Conservation (phyloP, 2,888 invertebrate species). For the Drosophila prostipennis region DNA sequence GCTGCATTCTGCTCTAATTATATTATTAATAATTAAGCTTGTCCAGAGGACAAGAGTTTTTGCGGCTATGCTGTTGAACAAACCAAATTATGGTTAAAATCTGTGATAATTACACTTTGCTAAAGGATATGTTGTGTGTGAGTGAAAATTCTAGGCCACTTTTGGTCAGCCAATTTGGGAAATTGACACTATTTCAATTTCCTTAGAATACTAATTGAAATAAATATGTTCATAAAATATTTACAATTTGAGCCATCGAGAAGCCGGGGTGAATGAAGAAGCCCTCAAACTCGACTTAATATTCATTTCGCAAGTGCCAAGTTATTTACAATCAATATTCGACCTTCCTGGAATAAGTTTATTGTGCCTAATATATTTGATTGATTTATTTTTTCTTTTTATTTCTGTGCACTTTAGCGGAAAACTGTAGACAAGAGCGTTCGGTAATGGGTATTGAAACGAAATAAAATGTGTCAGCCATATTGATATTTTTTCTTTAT, state of each 20-base stretch:
- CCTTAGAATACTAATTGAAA: not conserved
- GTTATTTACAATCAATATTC: slow-evolving; percentile 48
- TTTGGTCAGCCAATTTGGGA: not conserved
- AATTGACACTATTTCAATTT: not conserved
- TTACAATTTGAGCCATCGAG: too few relatives aligned
- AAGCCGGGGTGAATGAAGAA: too few relatives aligned
- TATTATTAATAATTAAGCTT: slow-evolving; percentile 29
- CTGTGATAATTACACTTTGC: slow-evolving; percentile 9
- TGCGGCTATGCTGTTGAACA: slow-evolving; percentile 6
- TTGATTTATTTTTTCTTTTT: slow-evolving; percentile 48
- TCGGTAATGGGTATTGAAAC: slow-evolving; percentile 44
- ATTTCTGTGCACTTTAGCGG: slow-evolving; percentile 33
- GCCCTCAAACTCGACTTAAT: too few relatives aligned
- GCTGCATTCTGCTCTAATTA: slow-evolving; percentile 16
- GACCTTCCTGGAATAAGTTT: slow-evolving; percentile 26
- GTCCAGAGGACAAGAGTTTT: slow-evolving; percentile 10
- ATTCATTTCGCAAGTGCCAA: slow-evolving; percentile 44
- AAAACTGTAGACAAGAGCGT: slow-evolving; percentile 46
- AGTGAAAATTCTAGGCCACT: not conserved
- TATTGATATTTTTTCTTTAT: slow-evolving; percentile 31
- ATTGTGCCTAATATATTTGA: slow-evolving; percentile 48
- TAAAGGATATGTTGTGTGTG: not conserved
- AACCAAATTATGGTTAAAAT: slow-evolving; percentile 19
- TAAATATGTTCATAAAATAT: too few relatives aligned
- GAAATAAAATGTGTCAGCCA: slow-evolving; percentile 49